Conservation (phyloP, 2,113 vertebrate genomes). For the Clarias magur region DNA sequence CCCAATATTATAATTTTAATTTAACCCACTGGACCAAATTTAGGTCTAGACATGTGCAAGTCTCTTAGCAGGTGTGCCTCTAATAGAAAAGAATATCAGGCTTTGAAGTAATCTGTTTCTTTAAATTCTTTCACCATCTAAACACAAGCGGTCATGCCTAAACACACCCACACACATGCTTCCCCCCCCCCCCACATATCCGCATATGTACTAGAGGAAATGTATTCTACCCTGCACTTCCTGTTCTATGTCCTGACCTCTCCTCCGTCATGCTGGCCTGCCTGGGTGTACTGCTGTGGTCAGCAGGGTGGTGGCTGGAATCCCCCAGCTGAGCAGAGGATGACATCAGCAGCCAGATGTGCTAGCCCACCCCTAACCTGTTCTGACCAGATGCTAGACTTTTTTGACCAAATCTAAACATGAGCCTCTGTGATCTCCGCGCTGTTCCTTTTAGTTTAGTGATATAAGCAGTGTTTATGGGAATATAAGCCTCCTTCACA, state of each 20-base stretch:
- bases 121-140: neutral
- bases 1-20: neutral
- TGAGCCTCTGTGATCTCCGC: neutral
- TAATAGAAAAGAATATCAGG: constrained; percentile 6
- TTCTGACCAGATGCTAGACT: neutral
- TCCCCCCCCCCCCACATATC: neutral
- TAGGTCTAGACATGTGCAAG: neutral
- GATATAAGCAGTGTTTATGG: neutral
- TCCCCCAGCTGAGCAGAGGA: constrained; percentile 42
- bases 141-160: neutral
- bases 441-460: neutral
- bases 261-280: neutral
- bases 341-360: constrained; percentile 54
- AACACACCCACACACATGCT: neutral
- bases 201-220: neutral
- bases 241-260: constrained; percentile 13
- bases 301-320: constrained; percentile 35
- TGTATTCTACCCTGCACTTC: neutral
- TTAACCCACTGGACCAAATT: constrained; percentile 5
- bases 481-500: neutral
- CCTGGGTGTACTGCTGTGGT: constrained; percentile 27
- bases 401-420: constrained; percentile 1
- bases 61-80: neutral
- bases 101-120: neutral
- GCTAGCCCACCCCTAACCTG: constrained; percentile 24